Conservation (phyloP, 53 echinoderm and acorn worm species). For the Henricia sp. region DNA sequence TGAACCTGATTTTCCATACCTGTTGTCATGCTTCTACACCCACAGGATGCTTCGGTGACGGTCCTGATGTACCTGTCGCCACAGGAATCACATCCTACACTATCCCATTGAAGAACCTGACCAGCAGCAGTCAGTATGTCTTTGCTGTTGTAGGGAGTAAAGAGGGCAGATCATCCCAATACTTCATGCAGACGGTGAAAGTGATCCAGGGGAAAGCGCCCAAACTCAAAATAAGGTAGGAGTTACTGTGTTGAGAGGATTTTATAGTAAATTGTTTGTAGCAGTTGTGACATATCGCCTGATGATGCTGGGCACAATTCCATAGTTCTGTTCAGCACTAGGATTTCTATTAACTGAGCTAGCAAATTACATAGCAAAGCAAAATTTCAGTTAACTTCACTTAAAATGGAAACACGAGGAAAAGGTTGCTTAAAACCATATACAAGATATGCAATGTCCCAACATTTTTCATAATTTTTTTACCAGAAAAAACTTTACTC, state of each 20-base stretch:
- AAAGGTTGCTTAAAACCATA: too few species aligned
- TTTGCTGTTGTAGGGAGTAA: constrained; percentile 62
- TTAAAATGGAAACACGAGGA: too few species aligned
- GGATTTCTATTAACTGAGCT: too few species aligned
- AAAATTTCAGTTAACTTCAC: too few species aligned
- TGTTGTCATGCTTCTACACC: constrained; percentile 39
- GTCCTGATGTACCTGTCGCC: constrained; percentile 52
- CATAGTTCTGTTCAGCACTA: neutral
- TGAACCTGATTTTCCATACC: too few species aligned
- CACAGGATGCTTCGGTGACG: constrained; percentile 61
- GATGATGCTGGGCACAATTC: neutral
- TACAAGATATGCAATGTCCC: too few species aligned
- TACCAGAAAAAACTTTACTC: too few species aligned
- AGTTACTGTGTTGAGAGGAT: neutral
- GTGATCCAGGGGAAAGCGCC: constrained; percentile 36
- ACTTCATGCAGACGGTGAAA: constrained; percentile 51
- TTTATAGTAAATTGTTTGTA: neutral
- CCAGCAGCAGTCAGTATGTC: constrained; percentile 43
- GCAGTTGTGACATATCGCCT: neutral
- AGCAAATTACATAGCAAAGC: too few species aligned
- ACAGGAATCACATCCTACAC: constrained; percentile 18
- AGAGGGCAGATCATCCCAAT: constrained; percentile 26
- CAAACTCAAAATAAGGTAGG: constrained; percentile 61
- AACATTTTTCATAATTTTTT: too few species aligned
- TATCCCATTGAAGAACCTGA: constrained; percentile 39